Percentiles rank a stretch among this genome's conserved stretches.
These are phyloP conservation scores for Diplogasteroides magnus DNA, from an alignment of 1,140 invertebrate species.

Conservation along the genomic window DNA sequence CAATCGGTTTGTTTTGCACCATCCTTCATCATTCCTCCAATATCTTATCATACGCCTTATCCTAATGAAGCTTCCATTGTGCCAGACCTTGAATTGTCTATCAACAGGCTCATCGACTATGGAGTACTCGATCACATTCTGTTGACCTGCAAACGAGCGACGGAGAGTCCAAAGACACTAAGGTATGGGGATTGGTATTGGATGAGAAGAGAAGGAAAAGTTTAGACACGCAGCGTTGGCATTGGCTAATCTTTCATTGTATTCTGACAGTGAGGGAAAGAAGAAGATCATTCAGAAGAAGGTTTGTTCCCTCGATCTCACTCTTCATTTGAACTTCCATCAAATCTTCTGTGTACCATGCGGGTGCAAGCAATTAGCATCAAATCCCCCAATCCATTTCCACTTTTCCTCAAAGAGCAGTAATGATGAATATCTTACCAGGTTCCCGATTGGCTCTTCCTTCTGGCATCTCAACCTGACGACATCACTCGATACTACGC, in stretches of 20 bases:
- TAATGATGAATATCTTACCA: conserved; percentile 13
- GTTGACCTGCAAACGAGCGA: conserved; percentile 86
- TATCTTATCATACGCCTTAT: too few relatives aligned
- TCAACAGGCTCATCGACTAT: conserved; percentile 57
- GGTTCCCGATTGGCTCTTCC: conserved; percentile 95
- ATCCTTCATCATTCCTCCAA: too few relatives aligned
- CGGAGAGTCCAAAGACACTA: conserved; percentile 59
- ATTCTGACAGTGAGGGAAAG: conserved; percentile 92
- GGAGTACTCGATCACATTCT: conserved; percentile 70
- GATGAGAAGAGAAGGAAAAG: not conserved
- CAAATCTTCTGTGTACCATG: too few relatives aligned
- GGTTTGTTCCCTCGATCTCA: too few relatives aligned
- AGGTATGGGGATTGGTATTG: too few relatives aligned
- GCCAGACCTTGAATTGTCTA: not conserved
- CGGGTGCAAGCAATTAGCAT: too few relatives aligned
- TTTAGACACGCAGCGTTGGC: conserved; percentile 88
- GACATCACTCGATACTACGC: conserved; percentile 85
- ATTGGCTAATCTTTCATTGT: conserved; percentile 88
- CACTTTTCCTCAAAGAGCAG: conserved; percentile 15
- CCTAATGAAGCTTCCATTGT: not conserved
- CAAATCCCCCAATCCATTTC: too few relatives aligned
- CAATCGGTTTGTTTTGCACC: conserved; percentile 84
- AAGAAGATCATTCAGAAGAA: conserved; percentile 88
- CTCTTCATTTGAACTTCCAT: too few relatives aligned
- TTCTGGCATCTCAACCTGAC: conserved; percentile 88